These are phyloP conservation scores for Campoplex capitator DNA, from an alignment of 2,888 invertebrate species.

Conservation along the genomic window DNA sequence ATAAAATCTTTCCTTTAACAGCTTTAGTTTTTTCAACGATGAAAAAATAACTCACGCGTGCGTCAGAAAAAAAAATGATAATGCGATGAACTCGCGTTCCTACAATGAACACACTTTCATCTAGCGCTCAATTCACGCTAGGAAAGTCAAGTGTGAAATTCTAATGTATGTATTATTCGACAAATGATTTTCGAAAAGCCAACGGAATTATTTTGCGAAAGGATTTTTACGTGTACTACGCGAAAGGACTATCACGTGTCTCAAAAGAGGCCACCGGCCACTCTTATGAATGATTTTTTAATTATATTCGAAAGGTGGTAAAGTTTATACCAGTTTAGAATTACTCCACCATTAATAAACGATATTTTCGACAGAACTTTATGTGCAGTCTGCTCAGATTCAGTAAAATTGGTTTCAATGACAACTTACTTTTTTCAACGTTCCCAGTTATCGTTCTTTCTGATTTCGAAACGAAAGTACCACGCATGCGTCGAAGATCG, in stretches of 20 bases:
- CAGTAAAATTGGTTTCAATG: background rate
- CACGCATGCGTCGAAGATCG: constrained; percentile 17
- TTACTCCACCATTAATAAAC: background rate
- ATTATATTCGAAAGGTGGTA: background rate
- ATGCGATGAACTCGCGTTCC: background rate
- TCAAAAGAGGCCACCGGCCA: no score
- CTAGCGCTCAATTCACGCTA: background rate
- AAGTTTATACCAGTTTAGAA: background rate
- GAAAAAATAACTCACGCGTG: background rate
- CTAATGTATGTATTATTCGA: background rate
- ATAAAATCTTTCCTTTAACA: constrained; percentile 6
- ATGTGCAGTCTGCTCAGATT: background rate
- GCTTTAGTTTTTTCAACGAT: background rate
- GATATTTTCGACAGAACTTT: background rate
- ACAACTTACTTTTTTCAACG: background rate
- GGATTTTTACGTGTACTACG: background rate
- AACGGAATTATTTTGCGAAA: constrained; percentile 29
- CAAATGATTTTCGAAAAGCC: constrained; percentile 4
- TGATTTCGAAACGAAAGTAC: background rate
- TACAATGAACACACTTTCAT: background rate
- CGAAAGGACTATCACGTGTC: no score
- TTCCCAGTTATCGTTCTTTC: background rate
- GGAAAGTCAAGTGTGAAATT: background rate
- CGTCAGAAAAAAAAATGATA: background rate
- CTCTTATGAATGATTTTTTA: background rate